Percentiles rank a stretch among this genome's conserved stretches.
These are phyloP conservation scores for Rhagoletis zephyria DNA, from an alignment of 1,140 invertebrate genomes.

Conservation along the genomic window DNA sequence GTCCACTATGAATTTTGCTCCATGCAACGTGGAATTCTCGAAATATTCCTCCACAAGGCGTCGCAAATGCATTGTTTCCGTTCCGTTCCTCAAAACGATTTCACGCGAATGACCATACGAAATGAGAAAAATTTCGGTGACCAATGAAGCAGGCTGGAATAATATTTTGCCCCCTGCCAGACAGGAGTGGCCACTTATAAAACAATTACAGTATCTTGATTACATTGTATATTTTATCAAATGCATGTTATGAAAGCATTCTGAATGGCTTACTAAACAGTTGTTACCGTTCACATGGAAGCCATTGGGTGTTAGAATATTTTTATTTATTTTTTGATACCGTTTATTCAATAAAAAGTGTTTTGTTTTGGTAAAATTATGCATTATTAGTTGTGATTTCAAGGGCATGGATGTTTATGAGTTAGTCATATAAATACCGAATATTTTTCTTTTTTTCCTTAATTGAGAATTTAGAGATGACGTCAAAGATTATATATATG, in stretches of 20 bases:
- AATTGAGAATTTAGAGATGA: too few species aligned
- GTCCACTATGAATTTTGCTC: conserved; percentile 76
- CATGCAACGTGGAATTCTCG: conserved; percentile 75
- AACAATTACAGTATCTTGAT: neutral
- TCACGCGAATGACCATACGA: neutral
- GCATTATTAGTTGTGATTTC: too few species aligned
- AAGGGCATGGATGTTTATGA: too few species aligned
- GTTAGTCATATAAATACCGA: too few species aligned
- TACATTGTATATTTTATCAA: neutral
- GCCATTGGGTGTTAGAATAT: too few species aligned
- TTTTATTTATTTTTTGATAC: too few species aligned
- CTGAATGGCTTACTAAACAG: neutral
- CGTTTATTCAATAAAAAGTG: too few species aligned
- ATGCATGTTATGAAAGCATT: neutral
- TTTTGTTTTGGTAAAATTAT: too few species aligned
- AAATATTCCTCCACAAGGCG: conserved; percentile 70
- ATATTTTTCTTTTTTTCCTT: too few species aligned
- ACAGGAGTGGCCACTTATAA: neutral
- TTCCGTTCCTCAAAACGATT: neutral
- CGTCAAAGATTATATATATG: too few species aligned
- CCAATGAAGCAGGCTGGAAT: neutral
- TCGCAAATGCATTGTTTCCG: conserved; percentile 54
- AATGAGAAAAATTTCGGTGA: too few species aligned
- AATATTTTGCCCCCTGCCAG: neutral
- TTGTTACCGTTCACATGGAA: neutral